A percentile compares a stretch with the other conserved stretches of the same genome.
Evolutionary conservation across 2,797 vertebrate genomes (phyloP).

Genomic region (Lepus townsendii): DNA sequence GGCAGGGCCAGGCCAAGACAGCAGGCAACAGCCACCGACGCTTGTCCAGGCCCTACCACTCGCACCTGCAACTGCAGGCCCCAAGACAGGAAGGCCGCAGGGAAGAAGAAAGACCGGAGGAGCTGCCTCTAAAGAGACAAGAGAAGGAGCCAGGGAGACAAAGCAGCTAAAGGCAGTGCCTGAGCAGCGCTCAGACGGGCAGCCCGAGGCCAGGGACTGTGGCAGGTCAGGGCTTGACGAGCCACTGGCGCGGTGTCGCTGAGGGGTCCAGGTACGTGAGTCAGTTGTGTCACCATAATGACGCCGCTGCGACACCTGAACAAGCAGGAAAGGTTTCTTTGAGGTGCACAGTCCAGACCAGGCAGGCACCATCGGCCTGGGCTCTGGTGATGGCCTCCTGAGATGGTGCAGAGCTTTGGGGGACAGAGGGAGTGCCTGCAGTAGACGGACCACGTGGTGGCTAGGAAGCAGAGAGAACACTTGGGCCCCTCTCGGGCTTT

Average conservation of each 20-base stretch:
- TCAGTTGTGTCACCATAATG: too few species aligned
- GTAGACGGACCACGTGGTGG: too few species aligned
- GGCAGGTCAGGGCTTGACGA: background rate
- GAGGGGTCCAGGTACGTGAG: background rate
- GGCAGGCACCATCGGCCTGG: too few species aligned
- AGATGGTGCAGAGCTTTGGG: too few species aligned
- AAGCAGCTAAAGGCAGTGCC: background rate
- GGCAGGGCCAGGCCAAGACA: background rate
- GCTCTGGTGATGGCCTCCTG: too few species aligned
- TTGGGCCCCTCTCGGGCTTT: too few species aligned
- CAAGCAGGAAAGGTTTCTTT: too few species aligned
- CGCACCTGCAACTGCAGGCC: too few species aligned
- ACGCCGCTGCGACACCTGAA: too few species aligned
- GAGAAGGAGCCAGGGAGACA: background rate
- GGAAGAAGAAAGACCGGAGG: background rate
- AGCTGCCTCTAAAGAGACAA: background rate
- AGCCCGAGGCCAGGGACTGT: background rate
- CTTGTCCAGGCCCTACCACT: background rate
- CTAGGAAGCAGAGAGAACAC: too few species aligned
- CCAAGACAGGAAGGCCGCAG: background rate
- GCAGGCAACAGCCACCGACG: background rate
- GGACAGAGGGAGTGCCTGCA: too few species aligned
- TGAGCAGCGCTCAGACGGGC: fast-evolving
- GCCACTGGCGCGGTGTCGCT: background rate
- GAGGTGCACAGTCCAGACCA: too few species aligned